Evolutionary conservation across 2,888 invertebrate species (phyloP).

Genomic region (Callosobruchus maculatus): DNA sequence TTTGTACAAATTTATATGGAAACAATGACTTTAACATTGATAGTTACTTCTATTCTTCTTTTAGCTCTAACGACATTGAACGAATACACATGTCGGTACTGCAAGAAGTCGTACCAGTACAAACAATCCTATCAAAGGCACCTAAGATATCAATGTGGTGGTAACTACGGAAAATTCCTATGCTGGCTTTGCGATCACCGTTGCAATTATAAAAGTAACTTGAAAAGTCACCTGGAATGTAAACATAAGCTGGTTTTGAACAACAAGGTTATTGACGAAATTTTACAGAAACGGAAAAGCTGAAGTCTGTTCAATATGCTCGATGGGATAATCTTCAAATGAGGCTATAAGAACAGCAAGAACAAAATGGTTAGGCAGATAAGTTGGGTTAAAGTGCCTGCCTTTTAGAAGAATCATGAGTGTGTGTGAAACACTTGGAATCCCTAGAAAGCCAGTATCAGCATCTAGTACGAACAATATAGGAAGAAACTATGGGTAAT

Average conservation of each 20-base stretch:
- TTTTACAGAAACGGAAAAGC: neutral
- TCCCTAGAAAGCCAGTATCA: too few species aligned
- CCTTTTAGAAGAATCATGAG: too few species aligned
- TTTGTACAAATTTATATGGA: too few species aligned
- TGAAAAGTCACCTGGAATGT: conserved; percentile 27
- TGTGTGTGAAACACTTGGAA: too few species aligned
- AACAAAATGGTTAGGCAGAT: too few species aligned
- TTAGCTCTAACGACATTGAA: neutral
- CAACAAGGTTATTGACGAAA: neutral
- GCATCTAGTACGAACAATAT: too few species aligned
- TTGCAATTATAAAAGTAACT: conserved; percentile 27
- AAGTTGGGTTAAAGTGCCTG: too few species aligned
- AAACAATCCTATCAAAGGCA: conserved; percentile 14
- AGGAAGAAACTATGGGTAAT: too few species aligned
- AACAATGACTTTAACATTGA: neutral
- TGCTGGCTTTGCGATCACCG: conserved; percentile 23
- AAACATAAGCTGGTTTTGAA: conserved; percentile 19
- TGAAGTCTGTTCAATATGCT: neutral
- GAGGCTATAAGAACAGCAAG: too few species aligned
- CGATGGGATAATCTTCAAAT: too few species aligned
- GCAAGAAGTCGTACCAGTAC: conserved; percentile 14
- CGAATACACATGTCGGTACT: neutral
- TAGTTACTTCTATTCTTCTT: neutral
- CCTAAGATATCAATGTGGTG: conserved; percentile 21
- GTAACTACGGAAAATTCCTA: conserved; percentile 18